Evolutionary conservation across 1,140 invertebrate genomes (phyloP), one percentile per base, ranked within the genome.

Genomic region (Neelides sp.): DNA sequence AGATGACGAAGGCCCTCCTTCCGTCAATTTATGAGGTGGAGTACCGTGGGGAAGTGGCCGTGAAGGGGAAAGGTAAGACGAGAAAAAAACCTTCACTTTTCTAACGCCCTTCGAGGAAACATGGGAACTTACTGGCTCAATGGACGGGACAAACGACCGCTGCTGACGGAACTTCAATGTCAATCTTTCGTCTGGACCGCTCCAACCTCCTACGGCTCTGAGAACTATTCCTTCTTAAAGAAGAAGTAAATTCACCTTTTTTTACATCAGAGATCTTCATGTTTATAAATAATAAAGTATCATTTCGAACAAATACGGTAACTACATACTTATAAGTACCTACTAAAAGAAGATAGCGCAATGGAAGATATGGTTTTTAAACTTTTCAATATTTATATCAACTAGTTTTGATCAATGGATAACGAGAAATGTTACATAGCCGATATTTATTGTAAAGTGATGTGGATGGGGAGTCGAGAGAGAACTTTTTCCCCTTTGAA

Each of bases 61-160:
- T 89, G 1, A 89, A 89, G 69, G 85, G 84, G 32, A 88, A 87
- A 76, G 83, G 83, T 83, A 64, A 58, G 61, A 34, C 10, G 20
- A 10, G 13, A 12, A 26, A 19, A 17, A 2, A 23, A 26, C 12
- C 7, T 26, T 44, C 8, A 19, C 15, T 8, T 8, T 8, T 13
- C 37, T 37, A n/a, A 40, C 13, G 10, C 15, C 15, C 7, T 24
- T 24, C 59, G 70, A 84, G 87, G 87, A 26, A 71, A 76, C 28
- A 93, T 95, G 89, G 90, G 86, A 64, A 95, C 91, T 0, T 95
- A 87, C 64, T 96, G 88, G 88, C 65, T 94, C 27, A 75, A 78
- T 66, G 77, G 75, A 42, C 72, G 78, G 40, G 78, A 79, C 60
- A 73, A 73, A 20, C 69, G 82, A 36, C 66, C 73, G 20, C 70